Conservation (phyloP, 2,888 invertebrate genomes). For the Diploptera punctata region DNA sequence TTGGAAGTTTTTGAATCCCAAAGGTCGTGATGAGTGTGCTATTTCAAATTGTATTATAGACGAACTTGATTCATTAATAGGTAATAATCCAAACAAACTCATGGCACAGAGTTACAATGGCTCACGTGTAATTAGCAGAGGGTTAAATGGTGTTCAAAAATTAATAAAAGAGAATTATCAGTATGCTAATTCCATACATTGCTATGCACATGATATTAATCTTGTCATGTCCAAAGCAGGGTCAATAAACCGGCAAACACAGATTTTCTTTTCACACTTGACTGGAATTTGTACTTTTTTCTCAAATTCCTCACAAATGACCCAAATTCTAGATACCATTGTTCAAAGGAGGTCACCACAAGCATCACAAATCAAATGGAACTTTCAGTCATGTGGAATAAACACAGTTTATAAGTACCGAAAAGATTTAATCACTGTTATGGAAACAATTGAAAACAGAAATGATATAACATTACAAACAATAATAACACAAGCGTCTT, state of each 20-base stretch:
- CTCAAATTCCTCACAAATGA: not conserved
- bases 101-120: slow-evolving; percentile 4
- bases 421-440: slow-evolving; percentile 43
- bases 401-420: slow-evolving; percentile 43
- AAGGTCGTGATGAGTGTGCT: not conserved
- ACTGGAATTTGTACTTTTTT: slow-evolving; percentile 2
- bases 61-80: not conserved
- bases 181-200: slow-evolving; percentile 6
- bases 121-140: not conserved
- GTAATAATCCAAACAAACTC: not conserved
- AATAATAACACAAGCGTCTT: too few relatives aligned
- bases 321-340: not conserved
- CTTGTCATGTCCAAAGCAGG: slow-evolving; percentile 2
- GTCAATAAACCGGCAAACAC: not conserved
- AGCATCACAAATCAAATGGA: slow-evolving; percentile 40
- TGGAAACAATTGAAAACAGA: slow-evolving; percentile 43
- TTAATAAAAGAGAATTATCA: not conserved
- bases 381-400: slow-evolving; percentile 45
- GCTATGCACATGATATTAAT: slow-evolving; percentile 14
- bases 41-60: not conserved
- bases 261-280: slow-evolving; percentile 25
- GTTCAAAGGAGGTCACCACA: not conserved
- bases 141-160: not conserved
- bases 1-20: not conserved
- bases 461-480: too few relatives aligned